Base-by-base conservation (phyloP, 2,797 vertebrate species). In the Orientallactaga sibirica region DNA sequence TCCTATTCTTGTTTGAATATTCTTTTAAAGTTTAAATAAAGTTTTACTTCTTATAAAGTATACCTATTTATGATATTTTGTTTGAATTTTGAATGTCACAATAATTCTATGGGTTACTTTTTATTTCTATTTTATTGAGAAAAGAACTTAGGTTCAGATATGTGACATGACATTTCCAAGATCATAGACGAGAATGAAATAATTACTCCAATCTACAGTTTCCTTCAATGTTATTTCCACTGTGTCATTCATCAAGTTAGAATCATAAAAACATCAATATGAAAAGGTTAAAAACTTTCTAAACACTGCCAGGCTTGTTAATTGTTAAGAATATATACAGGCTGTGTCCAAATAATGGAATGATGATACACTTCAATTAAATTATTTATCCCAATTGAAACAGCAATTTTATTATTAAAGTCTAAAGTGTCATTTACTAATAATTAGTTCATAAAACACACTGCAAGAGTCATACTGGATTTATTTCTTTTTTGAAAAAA, bases 221-320 rank as follows among this genome's bases (percentile, higher is more conserved):
- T 93, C 67, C 77, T 14, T 33, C 43, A 48, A 7, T 58, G n/a
- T 41, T 80, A 92, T 29, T 90, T 33, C 52, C 80, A 93, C 76
- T 58, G 20, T 68, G 90, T 29, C 93, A 95, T 93, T 83, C 62
- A 86, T 95, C 93, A 96, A 86, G 16, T 75, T 94, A 96, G 86
- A 90, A 77, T 95, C 67, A 19, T 80, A 94, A 92, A 95, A 96
- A 95, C 73, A 84, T 74, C 74, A 75, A 62, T 77, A 92, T 75
- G 92, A 94, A 97, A 96, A 95, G 88, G 96, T 95, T 97, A 96
- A 95, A 93, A 96, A 86, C 52, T 62, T 94, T 79, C 83, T 96
- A 93, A 96, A 93, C 92, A 91, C 29, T 89, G 62, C 64, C 77
- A 90, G 73, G 71, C 73, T 75, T 66, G 62, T 24, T 71, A 81